Percentiles rank a stretch among this genome's conserved stretches.
phyloP scores from a whole-genome alignment of 1,140 invertebrate species.

The Leptinotarsa texana region DNA sequence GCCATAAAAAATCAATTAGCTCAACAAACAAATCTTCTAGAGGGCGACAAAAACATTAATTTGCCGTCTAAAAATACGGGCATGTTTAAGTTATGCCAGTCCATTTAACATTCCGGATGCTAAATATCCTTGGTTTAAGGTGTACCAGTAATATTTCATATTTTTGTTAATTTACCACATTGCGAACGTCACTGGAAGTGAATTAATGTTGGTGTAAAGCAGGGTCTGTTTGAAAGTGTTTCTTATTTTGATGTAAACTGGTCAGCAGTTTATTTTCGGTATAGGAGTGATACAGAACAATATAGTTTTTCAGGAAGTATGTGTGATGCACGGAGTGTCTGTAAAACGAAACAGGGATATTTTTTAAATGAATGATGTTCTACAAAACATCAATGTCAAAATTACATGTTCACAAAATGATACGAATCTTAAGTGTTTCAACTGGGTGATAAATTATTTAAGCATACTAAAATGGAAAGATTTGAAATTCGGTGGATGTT shows the following conservation, averaged over 20 bases:
- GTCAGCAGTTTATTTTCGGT: too few species aligned
- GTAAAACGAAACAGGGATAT: too few species aligned
- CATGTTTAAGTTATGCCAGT: conserved; percentile 3
- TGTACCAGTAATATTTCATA: background rate
- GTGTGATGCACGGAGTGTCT: too few species aligned
- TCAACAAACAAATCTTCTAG: background rate
- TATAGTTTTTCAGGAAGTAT: too few species aligned
- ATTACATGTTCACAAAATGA: too few species aligned
- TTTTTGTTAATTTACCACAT: conserved; percentile 1
- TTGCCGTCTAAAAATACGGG: background rate
- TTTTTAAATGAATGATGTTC: too few species aligned
- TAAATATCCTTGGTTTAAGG: background rate
- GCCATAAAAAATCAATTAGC: background rate
- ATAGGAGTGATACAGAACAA: too few species aligned
- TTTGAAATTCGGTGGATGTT: too few species aligned
- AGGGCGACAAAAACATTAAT: conserved; percentile 1
- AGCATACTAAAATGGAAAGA: too few species aligned
- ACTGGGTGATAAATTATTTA: too few species aligned
- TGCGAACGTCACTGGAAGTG: background rate
- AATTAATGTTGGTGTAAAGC: background rate
- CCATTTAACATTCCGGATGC: conserved; percentile 5
- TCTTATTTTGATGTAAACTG: background rate
- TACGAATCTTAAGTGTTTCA: too few species aligned
- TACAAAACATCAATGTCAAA: too few species aligned
- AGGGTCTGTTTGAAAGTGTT: background rate